These are phyloP conservation scores for Syngnathus rostellatus DNA, from an alignment of 2,797 vertebrate genomes.

Conservation along the genomic window DNA sequence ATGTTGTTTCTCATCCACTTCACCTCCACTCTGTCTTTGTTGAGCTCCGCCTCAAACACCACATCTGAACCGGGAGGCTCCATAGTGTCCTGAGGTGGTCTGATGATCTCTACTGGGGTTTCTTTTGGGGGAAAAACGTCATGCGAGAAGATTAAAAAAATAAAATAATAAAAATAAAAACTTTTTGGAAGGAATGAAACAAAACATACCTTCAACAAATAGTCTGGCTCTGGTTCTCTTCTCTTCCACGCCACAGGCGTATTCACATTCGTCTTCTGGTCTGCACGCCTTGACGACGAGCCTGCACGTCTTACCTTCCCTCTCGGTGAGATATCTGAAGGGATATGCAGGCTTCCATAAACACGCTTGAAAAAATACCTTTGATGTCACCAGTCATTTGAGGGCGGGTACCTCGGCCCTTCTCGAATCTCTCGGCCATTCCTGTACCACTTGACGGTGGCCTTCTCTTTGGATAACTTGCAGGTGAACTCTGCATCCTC, in stretches of 20 bases:
- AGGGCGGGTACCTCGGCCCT: conserved; percentile 76
- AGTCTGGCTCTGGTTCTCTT: conserved; percentile 87
- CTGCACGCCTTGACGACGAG: conserved; percentile 87
- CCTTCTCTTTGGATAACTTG: conserved; percentile 91
- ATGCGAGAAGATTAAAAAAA: too few relatives aligned
- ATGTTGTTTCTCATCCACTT: conserved; percentile 98
- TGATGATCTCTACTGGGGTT: conserved; percentile 92
- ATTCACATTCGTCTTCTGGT: conserved; percentile 96
- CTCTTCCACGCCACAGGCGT: conserved; percentile 91
- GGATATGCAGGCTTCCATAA: background rate
- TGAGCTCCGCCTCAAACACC: conserved; percentile 88
- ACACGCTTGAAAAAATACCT: too few relatives aligned
- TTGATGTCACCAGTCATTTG: background rate
- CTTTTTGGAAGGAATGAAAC: background rate
- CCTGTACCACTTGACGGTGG: conserved; percentile 88
- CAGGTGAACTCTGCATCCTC: conserved; percentile 92
- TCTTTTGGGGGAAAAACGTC: conserved; percentile 61
- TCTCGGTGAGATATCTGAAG: conserved; percentile 85
- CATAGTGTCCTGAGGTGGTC: conserved; percentile 85
- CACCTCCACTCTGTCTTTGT: conserved; percentile 95
- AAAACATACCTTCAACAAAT: conserved; percentile 86
- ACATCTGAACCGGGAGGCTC: conserved; percentile 88
- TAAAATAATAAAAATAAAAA: too few relatives aligned
- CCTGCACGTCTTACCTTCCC: conserved; percentile 82
- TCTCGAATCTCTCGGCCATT: conserved; percentile 92